Evolutionary conservation across 2,888 invertebrate species (phyloP), one percentile per base, ranked within the genome.

Genomic region (Ceriagrion tenellum): DNA sequence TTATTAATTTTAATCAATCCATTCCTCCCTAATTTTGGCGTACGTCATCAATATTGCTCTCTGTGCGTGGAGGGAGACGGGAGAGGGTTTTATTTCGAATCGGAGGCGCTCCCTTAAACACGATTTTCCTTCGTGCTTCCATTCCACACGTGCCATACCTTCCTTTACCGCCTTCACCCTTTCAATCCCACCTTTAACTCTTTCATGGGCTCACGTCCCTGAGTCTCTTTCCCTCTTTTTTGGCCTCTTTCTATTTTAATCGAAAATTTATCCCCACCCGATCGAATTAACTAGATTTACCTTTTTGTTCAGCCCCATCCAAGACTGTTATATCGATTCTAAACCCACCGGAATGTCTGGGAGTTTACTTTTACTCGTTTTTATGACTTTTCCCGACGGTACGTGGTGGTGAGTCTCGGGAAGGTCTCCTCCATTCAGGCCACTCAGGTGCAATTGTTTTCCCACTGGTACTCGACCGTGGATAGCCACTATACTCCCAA

Each of bases 211-310:
- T 81, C 81, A 55, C 55, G 89, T 89, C 20, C 55, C 89, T 35
- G 30, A 13, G 10, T 26, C 40, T 40, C 89, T 89, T 26, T 26
- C 55, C 16, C 40, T 47, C 16, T 20, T 20, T 30, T 23, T 30
- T 20, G 10, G 23, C 4, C 40, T 23, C 13, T 88, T 26, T 88
- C 47, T 47, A 20, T 47, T 89, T 55, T 89, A n/a, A 55, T 55
- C 40, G 89, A 89, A 89, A 55, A 89, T 89, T 89, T 89, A 89
- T 47, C n/a, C 89, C 89, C 55, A 47, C 13, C 55, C 89, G 26
- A 89, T 89, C 89, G 55, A 89, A 89, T 89, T 89, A 55, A 55
- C n/a, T 47, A 35, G 55, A 55, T 89, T 89, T 35, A 89, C n/a
- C 55, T 89, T 89, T 89, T 55, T 89, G 89, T 89, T 89, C 55